Base-by-base conservation (phyloP, 2,797 vertebrate species). In the Iguana delicatissima region DNA sequence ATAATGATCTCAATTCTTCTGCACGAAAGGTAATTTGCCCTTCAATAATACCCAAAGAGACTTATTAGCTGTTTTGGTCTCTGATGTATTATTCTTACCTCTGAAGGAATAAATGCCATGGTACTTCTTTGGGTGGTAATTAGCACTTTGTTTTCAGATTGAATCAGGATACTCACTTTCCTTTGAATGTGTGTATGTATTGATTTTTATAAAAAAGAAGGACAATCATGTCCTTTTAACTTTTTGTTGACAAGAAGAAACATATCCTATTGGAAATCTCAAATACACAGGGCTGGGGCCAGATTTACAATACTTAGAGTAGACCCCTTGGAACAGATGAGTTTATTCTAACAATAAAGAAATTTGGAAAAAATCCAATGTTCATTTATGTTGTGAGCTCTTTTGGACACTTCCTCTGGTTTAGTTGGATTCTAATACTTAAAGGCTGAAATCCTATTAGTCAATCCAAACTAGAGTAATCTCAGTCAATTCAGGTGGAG, bases 71-170 rank as follows among this genome's bases (percentile, higher is more conserved):
- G 0, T 29, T 85, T 29, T 57, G 50, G 67, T 80, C 42, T 57
- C 22, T 57, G 6, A 3, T 32, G 59, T 69, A 38, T 77, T 89
- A 67, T 85, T 85, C n/a, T 50, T 42, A 38, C 12, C 59, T 85
- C 46, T 89, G 46, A 89, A 89, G 74, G 67, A 79, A 85, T 77
- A 84, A 85, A 85, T 52, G 24, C 29, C 57, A 85, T 16, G 72
- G 20, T 76, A 55, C 57, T 85, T 38, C 35, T 16, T 32, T 80
- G 82, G 82, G 14, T 85, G 74, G 50, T 85, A 69, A 80, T 89
- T 89, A 55, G 69, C 42, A 69, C 24, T 80, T 83, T 80, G 32
- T 64, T 89, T 80, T 84, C n/a, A 80, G 59, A 85, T 5, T 85
- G 59, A 85, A 85, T 84, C 29, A 52, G 29, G 42, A 46, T 42